Base-by-base conservation (phyloP, 2,797 vertebrate species). In the Brachyrhaphis roseni region DNA sequence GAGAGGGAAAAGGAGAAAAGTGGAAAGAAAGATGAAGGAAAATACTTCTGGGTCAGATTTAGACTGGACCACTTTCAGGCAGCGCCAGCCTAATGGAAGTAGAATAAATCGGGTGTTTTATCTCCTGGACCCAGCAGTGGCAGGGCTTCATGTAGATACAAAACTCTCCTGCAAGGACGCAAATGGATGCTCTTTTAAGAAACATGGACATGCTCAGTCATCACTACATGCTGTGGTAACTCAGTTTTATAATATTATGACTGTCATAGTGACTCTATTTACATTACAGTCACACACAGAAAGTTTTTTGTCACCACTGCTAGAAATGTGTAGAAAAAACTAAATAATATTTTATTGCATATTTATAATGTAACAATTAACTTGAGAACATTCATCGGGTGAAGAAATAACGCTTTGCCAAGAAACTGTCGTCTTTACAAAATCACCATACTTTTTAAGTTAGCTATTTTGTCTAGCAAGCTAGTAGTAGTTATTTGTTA, bases 71-170 rank as follows among this genome's bases (percentile, higher is more conserved):
- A 77, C 76, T 85, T 89, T 88, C 78, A 87, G 71, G 28, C 76
- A 51, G 77, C 26, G 75, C 75, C 81, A 84, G 51, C 72, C 85
- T 84, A 76, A 83, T 75, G 81, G 84, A 82, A 86, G 80, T 77
- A 73, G 83, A 90, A 89, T 87, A 86, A 46, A 90, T 92, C 87
- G 86, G 82, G 26, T 84, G 86, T 91, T 90, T 93, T 86, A 92
- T 90, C 86, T 82, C 31, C 18, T 12, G 84, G 79, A 87, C 84
- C 84, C 87, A 82, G 87, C 79, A 86, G 86, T 80, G 41, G 70
- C 75, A 82, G 73, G 77, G 84, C 82, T 85, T 87, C 76, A 79
- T 77, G 83, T 79, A 86, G 77, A 80, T 83, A 81, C 51, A 75
- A 78, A 76, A 53, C 71, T 47, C 75, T 73, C 53, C 57, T 1